Conservation (phyloP, 1,140 invertebrate species). For the Caenorhabditis remanei region DNA sequence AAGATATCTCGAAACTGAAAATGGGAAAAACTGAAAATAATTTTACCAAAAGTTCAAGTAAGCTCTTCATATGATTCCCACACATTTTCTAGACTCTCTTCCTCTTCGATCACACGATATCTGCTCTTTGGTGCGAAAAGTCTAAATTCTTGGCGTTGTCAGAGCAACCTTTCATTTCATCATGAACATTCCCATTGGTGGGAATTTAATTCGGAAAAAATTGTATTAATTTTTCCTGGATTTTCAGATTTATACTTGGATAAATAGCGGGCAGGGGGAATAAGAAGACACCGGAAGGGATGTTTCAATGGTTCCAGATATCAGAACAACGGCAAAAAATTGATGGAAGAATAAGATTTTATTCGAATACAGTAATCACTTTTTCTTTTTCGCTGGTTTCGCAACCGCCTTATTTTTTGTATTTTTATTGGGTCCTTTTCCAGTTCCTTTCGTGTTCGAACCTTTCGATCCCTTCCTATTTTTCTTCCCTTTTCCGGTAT, state of each 20-base stretch:
- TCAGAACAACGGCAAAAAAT: no score
- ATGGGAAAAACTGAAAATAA: no score
- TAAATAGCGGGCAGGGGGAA: no score
- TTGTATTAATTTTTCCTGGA: background rate
- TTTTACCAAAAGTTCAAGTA: no score
- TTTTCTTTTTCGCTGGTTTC: slow-evolving; percentile 23
- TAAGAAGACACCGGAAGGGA: no score
- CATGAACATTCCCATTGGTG: background rate
- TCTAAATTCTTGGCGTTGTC: background rate
- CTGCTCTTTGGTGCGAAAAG: background rate
- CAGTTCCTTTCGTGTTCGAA: background rate
- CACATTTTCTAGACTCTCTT: no score
- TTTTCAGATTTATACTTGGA: no score
- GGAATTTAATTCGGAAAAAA: background rate
- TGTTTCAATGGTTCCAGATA: no score
- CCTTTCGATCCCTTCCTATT: background rate
- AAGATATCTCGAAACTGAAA: no score
- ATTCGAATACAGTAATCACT: background rate
- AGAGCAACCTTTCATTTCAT: background rate
- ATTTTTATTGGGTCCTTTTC: background rate
- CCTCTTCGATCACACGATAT: background rate
- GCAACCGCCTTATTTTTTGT: background rate
- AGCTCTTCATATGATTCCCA: no score
- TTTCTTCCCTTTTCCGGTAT: background rate
- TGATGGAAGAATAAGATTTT: no score